Base-by-base conservation (phyloP, 2,797 vertebrate species). In the Clarias fuscus region DNA sequence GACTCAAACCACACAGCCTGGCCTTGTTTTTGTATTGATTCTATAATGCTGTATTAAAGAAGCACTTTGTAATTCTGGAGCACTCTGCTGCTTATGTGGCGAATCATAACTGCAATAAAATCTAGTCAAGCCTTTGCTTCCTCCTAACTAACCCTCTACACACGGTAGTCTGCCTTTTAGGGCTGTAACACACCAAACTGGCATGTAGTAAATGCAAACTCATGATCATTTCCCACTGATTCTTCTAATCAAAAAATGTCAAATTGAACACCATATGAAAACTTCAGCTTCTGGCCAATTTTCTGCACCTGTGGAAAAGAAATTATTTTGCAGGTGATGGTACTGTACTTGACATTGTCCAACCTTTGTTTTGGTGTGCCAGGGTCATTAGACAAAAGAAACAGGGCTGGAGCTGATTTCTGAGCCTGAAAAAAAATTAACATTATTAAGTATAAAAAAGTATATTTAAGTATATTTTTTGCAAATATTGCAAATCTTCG, bases 21-120 rank as follows among this genome's bases (percentile, higher is more conserved):
- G 17, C 8, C 58, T 62, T 62, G 24, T 82, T 67, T 48, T 20
- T 82, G 17, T 56, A 56, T 24, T 56, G 64, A 82, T 53, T 22
- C 2, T 68, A 53, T 56, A 68, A 33, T 56, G 27, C 68, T 22
- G 10, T 68, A 80, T 80, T 64, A 18, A 79, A 64, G 79, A 10
- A 56, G 43, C 64, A 53, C 43, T 30, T 33, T 68, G 48, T 14
- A 33, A 56, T 82, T 48, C 53, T 82, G n/a, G 43, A 53, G 17
- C 15, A 1, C 24, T 30, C 17, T 68, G 43, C 17, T 82, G 64
- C 43, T 82, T 68, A 82, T 82, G 10, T 33, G 10, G 79, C n/a
- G 13, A 67, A 30, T 82, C 18, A 33, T 68, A 33, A 82, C 30
- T 56, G 18, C 10, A 82, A 68, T 33, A 82, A 82, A 82, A 33